phyloP scores from a whole-genome alignment of 2,888 invertebrate genomes.

The Andrena hattorfiana region DNA sequence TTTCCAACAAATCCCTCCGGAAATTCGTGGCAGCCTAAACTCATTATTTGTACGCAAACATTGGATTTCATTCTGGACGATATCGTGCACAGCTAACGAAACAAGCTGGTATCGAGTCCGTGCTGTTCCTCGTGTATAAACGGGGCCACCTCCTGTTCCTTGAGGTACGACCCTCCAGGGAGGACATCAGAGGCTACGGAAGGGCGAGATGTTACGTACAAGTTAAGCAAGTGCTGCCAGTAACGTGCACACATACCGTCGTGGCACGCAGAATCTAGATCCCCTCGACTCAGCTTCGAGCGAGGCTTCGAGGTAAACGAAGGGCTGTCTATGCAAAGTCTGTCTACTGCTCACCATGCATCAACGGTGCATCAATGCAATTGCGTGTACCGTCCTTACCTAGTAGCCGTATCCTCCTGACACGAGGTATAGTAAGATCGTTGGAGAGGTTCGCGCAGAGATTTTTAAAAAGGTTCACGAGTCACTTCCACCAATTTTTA shows the following conservation, averaged over 20 bases:
- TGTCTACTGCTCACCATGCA: constrained; percentile 68
- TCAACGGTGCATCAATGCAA: constrained; percentile 69
- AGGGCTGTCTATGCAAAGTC: constrained; percentile 63
- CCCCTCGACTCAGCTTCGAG: constrained; percentile 13
- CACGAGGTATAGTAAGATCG: not conserved
- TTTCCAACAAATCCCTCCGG: not conserved
- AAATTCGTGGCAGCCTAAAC: not conserved
- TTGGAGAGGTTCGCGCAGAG: no score
- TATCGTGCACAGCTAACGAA: constrained; percentile 2
- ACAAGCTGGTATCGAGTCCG: not conserved
- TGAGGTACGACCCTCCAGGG: constrained; percentile 63
- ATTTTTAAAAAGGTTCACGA: not conserved
- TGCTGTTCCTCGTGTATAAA: constrained; percentile 38
- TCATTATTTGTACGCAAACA: not conserved
- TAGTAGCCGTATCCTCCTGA: not conserved
- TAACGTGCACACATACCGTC: constrained; percentile 23
- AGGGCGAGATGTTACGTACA: constrained; percentile 34
- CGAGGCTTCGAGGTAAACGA: constrained; percentile 15
- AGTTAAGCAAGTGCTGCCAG: constrained; percentile 51
- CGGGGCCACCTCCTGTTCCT: constrained; percentile 55
- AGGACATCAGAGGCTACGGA: constrained; percentile 27
- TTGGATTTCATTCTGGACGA: not conserved
- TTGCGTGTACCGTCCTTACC: constrained; percentile 37
- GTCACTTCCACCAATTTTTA: not conserved
- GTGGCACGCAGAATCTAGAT: constrained; percentile 21